Evolutionary conservation across 2,888 invertebrate species (phyloP).

Genomic region (Eristalinus aeneus): DNA sequence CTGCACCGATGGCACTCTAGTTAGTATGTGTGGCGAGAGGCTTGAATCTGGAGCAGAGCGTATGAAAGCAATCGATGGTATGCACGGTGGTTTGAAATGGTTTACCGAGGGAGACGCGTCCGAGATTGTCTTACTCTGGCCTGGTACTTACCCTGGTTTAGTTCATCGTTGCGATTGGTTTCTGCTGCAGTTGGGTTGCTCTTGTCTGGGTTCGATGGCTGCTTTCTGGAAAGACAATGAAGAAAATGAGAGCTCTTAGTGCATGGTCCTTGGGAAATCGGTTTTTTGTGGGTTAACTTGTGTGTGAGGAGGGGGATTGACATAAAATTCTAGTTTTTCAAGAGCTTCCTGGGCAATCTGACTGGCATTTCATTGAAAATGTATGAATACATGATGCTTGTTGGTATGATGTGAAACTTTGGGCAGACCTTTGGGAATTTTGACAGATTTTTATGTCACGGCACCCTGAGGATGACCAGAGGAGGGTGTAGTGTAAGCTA

Average conservation of each 20-base stretch:
- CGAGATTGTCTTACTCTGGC: constrained; percentile 26
- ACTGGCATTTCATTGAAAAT: too few species aligned
- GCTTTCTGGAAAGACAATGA: constrained; percentile 44
- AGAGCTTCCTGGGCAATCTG: too few species aligned
- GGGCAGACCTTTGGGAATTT: too few species aligned
- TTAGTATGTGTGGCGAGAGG: not conserved
- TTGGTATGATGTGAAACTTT: too few species aligned
- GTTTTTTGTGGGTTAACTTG: constrained; percentile 7
- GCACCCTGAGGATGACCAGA: too few species aligned
- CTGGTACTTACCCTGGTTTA: constrained; percentile 65
- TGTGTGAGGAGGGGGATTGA: too few species aligned
- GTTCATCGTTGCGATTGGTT: constrained; percentile 59
- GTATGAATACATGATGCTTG: too few species aligned
- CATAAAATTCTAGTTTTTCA: too few species aligned
- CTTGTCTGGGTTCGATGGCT: constrained; percentile 2
- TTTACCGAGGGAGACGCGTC: constrained; percentile 1
- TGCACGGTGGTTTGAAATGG: constrained; percentile 31
- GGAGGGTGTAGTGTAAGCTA: too few species aligned
- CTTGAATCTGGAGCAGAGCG: constrained; percentile 31
- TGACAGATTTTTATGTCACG: too few species aligned
- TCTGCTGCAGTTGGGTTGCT: constrained; percentile 13
- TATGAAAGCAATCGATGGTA: constrained; percentile 44
- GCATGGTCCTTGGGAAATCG: not conserved
- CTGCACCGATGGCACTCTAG: too few species aligned
- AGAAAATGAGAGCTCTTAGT: constrained; percentile 3